Percentiles rank a stretch among this genome's conserved stretches.
Conservation (phyloP, 2,888 invertebrate species). For the Leptura quadrifasciata region DNA sequence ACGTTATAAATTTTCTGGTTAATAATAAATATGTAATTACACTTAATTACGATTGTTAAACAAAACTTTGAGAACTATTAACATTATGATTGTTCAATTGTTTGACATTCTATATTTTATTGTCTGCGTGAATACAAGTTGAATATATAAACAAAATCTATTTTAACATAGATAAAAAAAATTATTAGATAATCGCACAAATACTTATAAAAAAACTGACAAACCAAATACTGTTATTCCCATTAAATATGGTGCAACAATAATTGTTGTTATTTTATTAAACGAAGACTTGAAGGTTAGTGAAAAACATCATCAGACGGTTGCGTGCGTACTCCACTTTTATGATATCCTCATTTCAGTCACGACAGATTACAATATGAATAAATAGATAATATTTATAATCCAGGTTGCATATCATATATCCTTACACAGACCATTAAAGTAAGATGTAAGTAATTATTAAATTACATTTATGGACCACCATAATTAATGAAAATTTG, state of each 20-base stretch:
- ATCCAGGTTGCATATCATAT: background rate
- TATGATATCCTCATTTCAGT: slow-evolving; percentile 8
- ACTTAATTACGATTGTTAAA: too few relatives aligned
- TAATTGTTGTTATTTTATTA: slow-evolving; percentile 3
- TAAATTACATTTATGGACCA: slow-evolving; percentile 10
- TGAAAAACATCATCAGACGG: background rate
- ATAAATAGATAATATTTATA: slow-evolving; percentile 7
- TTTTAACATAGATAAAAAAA: too few relatives aligned
- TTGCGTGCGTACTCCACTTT: slow-evolving; percentile 26
- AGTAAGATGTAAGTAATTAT: slow-evolving; percentile 6
- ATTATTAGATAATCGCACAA: too few relatives aligned
- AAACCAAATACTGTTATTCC: background rate
- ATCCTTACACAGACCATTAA: background rate
- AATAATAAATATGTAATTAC: too few relatives aligned
- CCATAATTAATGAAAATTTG: slow-evolving; percentile 30
- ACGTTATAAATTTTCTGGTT: too few relatives aligned
- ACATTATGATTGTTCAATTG: too few relatives aligned
- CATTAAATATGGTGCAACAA: slow-evolving; percentile 3
- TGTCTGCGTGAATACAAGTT: too few relatives aligned
- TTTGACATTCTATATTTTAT: too few relatives aligned
- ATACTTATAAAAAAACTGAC: too few relatives aligned
- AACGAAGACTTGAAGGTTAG: background rate
- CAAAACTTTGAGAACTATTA: too few relatives aligned
- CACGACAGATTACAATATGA: slow-evolving; percentile 5
- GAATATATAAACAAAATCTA: too few relatives aligned